phyloP scores from a whole-genome alignment of 2,797 vertebrate species.

The Chelmon rostratus region DNA sequence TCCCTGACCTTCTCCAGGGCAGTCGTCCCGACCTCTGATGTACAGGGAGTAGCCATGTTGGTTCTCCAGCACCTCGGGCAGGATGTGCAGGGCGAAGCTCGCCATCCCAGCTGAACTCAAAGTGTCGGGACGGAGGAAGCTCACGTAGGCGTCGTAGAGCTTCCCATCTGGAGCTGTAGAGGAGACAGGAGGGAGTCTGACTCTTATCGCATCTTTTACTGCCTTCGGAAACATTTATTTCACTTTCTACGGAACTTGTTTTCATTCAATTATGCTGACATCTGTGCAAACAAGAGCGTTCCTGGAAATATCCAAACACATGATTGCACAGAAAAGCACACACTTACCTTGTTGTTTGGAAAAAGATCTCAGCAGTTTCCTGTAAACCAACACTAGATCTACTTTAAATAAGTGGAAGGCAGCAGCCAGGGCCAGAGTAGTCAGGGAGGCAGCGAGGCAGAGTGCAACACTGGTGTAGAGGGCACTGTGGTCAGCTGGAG shows the following conservation, averaged over 20 bases:
- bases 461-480: conserved; percentile 44
- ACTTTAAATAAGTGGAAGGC: conserved; percentile 63
- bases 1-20: conserved; percentile 83
- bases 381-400: conserved; percentile 76
- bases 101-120: not conserved
- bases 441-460: conserved; percentile 38
- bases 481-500: conserved; percentile 61
- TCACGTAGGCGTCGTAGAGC: conserved; percentile 85
- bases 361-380: conserved; percentile 59
- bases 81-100: conserved; percentile 70
- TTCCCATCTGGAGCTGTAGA: conserved; percentile 75
- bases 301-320: not conserved
- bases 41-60: conserved; percentile 80
- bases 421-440: conserved; percentile 15
- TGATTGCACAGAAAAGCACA: not conserved
- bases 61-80: conserved; percentile 80
- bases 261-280: not conserved
- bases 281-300: not conserved
- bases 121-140: conserved; percentile 49
- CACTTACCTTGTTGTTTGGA: conserved; percentile 58
- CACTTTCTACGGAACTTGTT: not conserved
- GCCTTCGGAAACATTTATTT: not conserved
- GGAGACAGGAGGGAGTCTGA: not conserved
- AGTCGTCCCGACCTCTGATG: conserved; percentile 83
- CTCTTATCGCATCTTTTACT: not conserved